A percentile compares a stretch with the other conserved stretches of the same genome.
Conservation (phyloP, 2,797 vertebrate genomes). For the Tachyglossus aculeatus region DNA sequence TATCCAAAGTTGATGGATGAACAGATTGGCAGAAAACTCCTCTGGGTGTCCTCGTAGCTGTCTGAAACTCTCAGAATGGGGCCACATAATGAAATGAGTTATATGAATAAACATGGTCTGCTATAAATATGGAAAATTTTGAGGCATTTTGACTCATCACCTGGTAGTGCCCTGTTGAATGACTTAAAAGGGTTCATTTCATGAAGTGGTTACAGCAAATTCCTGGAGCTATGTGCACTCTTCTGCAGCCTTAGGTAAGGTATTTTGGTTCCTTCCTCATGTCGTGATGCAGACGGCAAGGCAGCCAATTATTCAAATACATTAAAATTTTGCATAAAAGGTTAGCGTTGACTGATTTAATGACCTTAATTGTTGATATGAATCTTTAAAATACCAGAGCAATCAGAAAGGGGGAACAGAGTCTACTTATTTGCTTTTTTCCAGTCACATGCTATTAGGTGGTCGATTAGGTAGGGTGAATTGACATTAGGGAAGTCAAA, state of each 20-base stretch:
- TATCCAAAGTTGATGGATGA: slow-evolving; percentile 39
- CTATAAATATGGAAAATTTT: slow-evolving; percentile 34
- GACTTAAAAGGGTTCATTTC: slow-evolving; percentile 21
- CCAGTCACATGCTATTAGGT: slow-evolving; percentile 51
- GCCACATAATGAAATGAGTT: slow-evolving; percentile 24
- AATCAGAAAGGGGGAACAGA: slow-evolving; percentile 64
- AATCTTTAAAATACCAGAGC: slow-evolving; percentile 72
- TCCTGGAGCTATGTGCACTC: not conserved
- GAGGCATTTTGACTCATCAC: not conserved
- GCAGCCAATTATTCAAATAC: slow-evolving; percentile 50
- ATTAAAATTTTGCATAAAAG: slow-evolving; percentile 49
- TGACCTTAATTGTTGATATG: slow-evolving; percentile 74
- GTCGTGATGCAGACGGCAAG: slow-evolving; percentile 21
- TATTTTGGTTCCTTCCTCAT: not conserved
- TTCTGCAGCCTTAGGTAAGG: not conserved
- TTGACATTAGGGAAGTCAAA: slow-evolving; percentile 47
- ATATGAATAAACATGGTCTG: slow-evolving; percentile 10
- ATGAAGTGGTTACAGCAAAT: not conserved
- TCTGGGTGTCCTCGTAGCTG: slow-evolving; percentile 31
- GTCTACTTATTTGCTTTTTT: slow-evolving; percentile 64
- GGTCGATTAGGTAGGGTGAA: slow-evolving; percentile 64
- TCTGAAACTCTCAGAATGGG: slow-evolving; percentile 27
- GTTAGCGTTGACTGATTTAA: slow-evolving; percentile 64
- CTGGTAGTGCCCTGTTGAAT: not conserved
- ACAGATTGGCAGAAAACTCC: slow-evolving; percentile 52